Conservation (phyloP, 2,797 vertebrate genomes). For the Alosa sapidissima region DNA sequence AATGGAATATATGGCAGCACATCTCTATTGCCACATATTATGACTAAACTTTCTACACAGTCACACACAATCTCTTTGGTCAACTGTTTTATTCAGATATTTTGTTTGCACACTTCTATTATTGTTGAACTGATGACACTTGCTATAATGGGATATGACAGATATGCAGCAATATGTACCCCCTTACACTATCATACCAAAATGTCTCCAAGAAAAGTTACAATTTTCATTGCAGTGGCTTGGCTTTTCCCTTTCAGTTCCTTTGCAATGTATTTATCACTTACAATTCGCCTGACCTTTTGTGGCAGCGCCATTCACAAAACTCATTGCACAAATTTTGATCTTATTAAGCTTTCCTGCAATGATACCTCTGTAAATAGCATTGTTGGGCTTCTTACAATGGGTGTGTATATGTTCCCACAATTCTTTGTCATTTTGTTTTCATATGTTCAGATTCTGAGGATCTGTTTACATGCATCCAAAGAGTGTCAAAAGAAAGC, state of each 20-base stretch:
- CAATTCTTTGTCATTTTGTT: constrained; percentile 48
- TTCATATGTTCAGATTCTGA: constrained; percentile 50
- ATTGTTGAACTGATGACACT: background rate
- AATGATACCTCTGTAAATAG: constrained; percentile 39
- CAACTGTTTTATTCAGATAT: constrained; percentile 47
- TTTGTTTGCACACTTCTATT: constrained; percentile 49
- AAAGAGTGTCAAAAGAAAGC: constrained; percentile 48
- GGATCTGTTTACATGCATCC: constrained; percentile 45
- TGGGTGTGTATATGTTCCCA: constrained; percentile 30
- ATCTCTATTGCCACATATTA: constrained; percentile 43
- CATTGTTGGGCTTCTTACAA: constrained; percentile 44
- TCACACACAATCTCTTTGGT: constrained; percentile 43
- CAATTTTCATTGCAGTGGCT: constrained; percentile 26
- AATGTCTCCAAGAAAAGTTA: constrained; percentile 44
- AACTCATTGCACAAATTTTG: constrained; percentile 53
- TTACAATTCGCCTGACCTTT: constrained; percentile 47
- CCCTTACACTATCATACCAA: constrained; percentile 50
- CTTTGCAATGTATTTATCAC: constrained; percentile 37
- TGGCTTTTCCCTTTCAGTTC: constrained; percentile 36
- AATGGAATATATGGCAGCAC: constrained; percentile 55
- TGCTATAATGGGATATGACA: constrained; percentile 55
- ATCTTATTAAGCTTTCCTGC: constrained; percentile 50
- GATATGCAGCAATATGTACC: constrained; percentile 53
- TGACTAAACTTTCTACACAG: constrained; percentile 37
- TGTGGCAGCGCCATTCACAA: constrained; percentile 45